Evolutionary conservation across 1,140 invertebrate genomes (phyloP), one percentile per base, ranked within the genome.

Genomic region (Plodia interpunctella): DNA sequence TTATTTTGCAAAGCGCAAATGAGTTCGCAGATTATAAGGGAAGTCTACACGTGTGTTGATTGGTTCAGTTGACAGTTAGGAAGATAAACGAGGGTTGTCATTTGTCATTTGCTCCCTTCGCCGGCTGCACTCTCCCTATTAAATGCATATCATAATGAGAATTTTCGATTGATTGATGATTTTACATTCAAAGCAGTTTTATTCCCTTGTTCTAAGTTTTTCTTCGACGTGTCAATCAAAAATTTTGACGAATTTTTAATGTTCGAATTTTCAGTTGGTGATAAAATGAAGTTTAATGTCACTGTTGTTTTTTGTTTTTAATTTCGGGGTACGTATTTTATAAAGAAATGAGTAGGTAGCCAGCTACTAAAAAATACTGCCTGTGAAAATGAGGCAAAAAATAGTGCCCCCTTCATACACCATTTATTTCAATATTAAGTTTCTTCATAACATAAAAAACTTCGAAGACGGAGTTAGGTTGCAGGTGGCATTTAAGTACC

Each of bases 1-100:
- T 15, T 15, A 44, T 44, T 44, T 44, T 44, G 38, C 13, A 15
- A 17, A 44, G 38, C 38, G 38, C 38, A 44, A 44, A 44, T 44
- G 38, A 44, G 13, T 44, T 44, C 63, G 20, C 28, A 38, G 20
- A 62, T 63, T 55, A 63, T 62, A 70, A 70, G 57, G 62, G 63
- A 61, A 58, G 62, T 67, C 65, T 76, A 69, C 74, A 82, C 75
- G 75, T 82, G 78, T 79, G 82, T 81, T 83, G 84, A 87, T 85
- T 85, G 80, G 82, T 75, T 81, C 66, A 59, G 70, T 71, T 85
- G 84, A 87, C 84, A 85, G 82, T 83, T 85, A 83, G 80, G 82
- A 87, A 87, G 84, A 87, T 85, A 84, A 85, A 87, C 64, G 82
- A 79, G 83, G 73, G 65, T 60, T 70, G 77, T 79, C 82, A 85